Evolutionary conservation across 1,140 invertebrate species (phyloP).

Genomic region (Sitodiplosis mosellana): DNA sequence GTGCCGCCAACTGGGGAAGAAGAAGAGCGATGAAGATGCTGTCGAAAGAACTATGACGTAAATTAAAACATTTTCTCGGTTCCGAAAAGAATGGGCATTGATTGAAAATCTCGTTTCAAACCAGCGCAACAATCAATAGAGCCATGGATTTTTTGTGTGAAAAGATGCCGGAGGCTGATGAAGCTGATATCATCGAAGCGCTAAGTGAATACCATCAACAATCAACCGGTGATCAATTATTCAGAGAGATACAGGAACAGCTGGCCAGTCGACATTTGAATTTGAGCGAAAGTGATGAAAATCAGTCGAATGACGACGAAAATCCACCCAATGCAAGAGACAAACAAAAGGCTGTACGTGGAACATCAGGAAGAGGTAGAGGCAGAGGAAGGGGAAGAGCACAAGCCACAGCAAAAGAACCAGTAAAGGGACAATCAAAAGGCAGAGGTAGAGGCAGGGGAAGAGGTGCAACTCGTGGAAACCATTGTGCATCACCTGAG

Average conservation of each 20-base stretch:
- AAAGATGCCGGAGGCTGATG: slow-evolving; percentile 12
- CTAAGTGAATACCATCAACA: slow-evolving; percentile 9
- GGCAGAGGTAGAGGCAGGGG: too few relatives aligned
- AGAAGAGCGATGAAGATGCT: slow-evolving; percentile 15
- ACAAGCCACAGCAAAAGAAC: not conserved
- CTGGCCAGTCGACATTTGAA: not conserved
- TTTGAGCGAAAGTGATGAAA: slow-evolving; percentile 9
- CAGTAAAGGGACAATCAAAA: too few relatives aligned
- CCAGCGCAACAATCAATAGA: slow-evolving; percentile 17
- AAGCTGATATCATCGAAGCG: slow-evolving; percentile 14
- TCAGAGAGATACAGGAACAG: slow-evolving; percentile 6
- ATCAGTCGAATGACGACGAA: slow-evolving; percentile 6
- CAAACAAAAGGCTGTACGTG: not conserved
- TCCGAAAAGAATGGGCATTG: too few relatives aligned
- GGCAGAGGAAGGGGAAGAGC: too few relatives aligned
- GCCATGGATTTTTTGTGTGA: slow-evolving; percentile 19
- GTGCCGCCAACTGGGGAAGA: slow-evolving; percentile 17
- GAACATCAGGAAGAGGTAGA: too few relatives aligned
- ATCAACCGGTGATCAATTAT: slow-evolving; percentile 7
- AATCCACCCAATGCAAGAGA: slow-evolving; percentile 1
- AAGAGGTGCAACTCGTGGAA: slow-evolving; percentile 4
- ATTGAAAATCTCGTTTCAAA: not conserved
- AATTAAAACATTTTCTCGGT: not conserved
- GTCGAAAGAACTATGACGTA: slow-evolving; percentile 18
- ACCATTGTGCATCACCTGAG: too few relatives aligned